A percentile compares a stretch with the other conserved stretches of the same genome.
Conservation (phyloP, 2,113 vertebrate species). For the Pipa parva region DNA sequence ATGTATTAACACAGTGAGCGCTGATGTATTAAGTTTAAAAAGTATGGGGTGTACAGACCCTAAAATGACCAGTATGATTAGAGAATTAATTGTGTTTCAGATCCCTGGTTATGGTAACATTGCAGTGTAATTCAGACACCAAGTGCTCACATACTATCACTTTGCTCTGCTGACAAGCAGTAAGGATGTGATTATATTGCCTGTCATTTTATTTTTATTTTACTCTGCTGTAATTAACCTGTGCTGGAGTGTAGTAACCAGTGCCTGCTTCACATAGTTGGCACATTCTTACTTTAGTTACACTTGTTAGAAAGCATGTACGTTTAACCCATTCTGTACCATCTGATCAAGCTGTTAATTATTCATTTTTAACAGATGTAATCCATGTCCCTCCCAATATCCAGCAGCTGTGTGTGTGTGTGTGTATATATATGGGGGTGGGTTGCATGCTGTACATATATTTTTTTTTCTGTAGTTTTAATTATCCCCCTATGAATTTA, state of each 20-base stretch:
- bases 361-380: no score
- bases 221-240: not conserved
- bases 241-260: not conserved
- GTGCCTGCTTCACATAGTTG: not conserved
- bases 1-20: not conserved
- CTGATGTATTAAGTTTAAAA: not conserved
- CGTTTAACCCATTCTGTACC: not conserved
- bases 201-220: conserved; percentile 11
- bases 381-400: no score
- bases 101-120: not conserved
- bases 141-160: conserved; percentile 1
- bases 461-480: no score
- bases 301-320: not conserved
- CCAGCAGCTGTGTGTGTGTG: no score
- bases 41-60: no score
- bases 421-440: no score
- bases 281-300: not conserved
- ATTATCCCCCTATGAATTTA: no score
- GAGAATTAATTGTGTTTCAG: no score
- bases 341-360: no score
- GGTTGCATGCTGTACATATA: no score
- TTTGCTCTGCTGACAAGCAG: not conserved
- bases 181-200: not conserved
- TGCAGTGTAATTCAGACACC: not conserved
- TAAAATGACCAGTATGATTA: no score